Evolutionary conservation across 2,888 invertebrate species (phyloP).

Genomic region (Axea sp.): DNA sequence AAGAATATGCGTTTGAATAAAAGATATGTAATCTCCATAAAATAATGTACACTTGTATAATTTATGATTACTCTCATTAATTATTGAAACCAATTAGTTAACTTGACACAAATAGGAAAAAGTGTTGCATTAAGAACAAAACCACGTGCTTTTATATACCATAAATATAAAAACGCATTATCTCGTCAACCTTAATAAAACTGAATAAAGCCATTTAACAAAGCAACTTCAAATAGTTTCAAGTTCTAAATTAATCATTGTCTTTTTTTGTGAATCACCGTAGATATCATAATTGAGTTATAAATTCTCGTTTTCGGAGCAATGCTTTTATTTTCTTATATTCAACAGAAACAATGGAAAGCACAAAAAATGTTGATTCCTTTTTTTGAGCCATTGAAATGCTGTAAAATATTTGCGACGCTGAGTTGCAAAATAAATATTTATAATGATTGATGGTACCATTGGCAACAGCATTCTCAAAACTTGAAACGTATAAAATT

Average conservation of each 20-base stretch:
- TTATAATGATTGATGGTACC: slow-evolving; percentile 24
- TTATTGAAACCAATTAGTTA: slow-evolving; percentile 46
- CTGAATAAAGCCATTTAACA: too few relatives aligned
- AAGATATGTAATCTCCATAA: slow-evolving; percentile 29
- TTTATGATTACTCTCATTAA: slow-evolving; percentile 45
- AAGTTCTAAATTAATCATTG: too few relatives aligned
- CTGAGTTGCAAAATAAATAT: slow-evolving; percentile 9
- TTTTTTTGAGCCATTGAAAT: too few relatives aligned
- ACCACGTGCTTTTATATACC: slow-evolving; percentile 22
- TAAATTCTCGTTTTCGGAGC: too few relatives aligned
- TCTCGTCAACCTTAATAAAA: too few relatives aligned
- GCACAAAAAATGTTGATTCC: too few relatives aligned
- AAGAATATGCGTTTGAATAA: slow-evolving; percentile 35
- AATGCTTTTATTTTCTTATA: too few relatives aligned
- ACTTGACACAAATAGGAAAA: slow-evolving; percentile 32
- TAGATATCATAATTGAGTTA: too few relatives aligned
- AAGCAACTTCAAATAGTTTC: too few relatives aligned
- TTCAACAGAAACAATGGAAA: too few relatives aligned
- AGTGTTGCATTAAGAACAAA: slow-evolving; percentile 19
- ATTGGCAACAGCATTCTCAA: slow-evolving; percentile 27
- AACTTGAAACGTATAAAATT: slow-evolving; percentile 44
- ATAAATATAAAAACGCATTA: slow-evolving; percentile 29
- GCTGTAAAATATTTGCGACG: not conserved
- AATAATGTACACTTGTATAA: slow-evolving; percentile 36
- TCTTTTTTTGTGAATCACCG: too few relatives aligned